Conservation (phyloP, 2,888 invertebrate genomes). For the Aphrophora alni region DNA sequence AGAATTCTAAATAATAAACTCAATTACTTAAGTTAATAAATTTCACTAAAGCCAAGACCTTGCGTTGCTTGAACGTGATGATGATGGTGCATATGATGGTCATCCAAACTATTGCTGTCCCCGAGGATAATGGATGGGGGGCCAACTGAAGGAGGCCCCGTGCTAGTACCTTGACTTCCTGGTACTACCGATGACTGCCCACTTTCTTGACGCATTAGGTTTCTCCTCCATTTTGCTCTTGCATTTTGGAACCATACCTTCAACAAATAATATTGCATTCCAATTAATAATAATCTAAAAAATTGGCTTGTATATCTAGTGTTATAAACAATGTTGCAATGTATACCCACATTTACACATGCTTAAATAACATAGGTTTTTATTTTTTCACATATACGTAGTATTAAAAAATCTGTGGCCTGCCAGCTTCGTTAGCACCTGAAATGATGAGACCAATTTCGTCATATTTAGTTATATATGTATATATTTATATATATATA, state of each 20-base stretch:
- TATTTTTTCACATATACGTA: too few species aligned
- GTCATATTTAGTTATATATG: too few species aligned
- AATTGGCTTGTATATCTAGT: not conserved
- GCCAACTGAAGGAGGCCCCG: conserved; percentile 48
- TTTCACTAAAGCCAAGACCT: conserved; percentile 45
- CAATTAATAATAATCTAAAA: not conserved
- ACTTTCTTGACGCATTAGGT: conserved; percentile 86
- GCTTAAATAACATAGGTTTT: too few species aligned
- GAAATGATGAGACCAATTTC: too few species aligned
- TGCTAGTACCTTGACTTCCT: conserved; percentile 28
- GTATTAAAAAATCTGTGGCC: too few species aligned
- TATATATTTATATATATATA: too few species aligned
- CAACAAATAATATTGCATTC: conserved; percentile 30
- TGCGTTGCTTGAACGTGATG: conserved; percentile 42
- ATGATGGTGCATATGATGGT: conserved; percentile 45
- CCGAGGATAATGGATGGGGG: conserved; percentile 55
- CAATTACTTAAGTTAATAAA: not conserved
- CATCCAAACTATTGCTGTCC: conserved; percentile 43
- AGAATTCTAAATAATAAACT: too few species aligned
- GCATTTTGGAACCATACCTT: conserved; percentile 99
- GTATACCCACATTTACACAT: too few species aligned
- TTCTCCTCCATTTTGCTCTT: conserved; percentile 96
- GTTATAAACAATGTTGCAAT: too few species aligned
- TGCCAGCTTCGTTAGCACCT: too few species aligned
- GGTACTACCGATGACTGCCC: conserved; percentile 49